phyloP scores from a whole-genome alignment of 2,888 invertebrate genomes.

The Trichopria drosophilae region DNA sequence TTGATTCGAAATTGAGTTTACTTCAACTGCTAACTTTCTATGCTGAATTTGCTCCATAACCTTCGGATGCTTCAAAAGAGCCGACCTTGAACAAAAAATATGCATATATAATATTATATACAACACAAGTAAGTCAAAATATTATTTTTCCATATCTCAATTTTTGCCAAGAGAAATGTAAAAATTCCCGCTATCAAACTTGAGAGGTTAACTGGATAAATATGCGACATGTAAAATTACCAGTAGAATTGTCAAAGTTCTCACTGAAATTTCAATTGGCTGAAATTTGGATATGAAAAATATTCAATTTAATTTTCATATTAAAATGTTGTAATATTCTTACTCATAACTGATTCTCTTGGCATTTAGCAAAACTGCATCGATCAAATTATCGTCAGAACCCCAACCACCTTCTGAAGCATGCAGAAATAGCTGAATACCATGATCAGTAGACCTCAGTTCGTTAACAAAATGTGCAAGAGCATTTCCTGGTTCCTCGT shows the following conservation, averaged over 20 bases:
- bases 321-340: too few species aligned
- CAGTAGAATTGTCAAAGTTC: not conserved
- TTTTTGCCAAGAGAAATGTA: too few species aligned
- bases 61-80: slow-evolving; percentile 72
- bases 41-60: slow-evolving; percentile 64
- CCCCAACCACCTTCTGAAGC: slow-evolving; percentile 82
- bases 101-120: not conserved
- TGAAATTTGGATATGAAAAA: not conserved
- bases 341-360: slow-evolving; percentile 78
- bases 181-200: too few species aligned
- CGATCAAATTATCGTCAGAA: slow-evolving; percentile 76
- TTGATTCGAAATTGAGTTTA: slow-evolving; percentile 80
- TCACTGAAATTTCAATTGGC: not conserved
- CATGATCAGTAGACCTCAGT: slow-evolving; percentile 55
- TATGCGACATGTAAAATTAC: too few species aligned
- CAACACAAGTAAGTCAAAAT: not conserved
- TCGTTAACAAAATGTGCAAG: slow-evolving; percentile 66
- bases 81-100: slow-evolving; percentile 53
- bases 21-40: slow-evolving; percentile 71
- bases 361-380: slow-evolving; percentile 74
- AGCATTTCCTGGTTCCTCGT: slow-evolving; percentile 73
- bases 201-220: not conserved
- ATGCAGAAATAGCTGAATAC: slow-evolving; percentile 79
- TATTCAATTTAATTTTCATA: too few species aligned
- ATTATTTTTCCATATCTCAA: not conserved